phyloP scores from a whole-genome alignment of 2,113 vertebrate species.

The Daphoenositta chrysoptera region DNA sequence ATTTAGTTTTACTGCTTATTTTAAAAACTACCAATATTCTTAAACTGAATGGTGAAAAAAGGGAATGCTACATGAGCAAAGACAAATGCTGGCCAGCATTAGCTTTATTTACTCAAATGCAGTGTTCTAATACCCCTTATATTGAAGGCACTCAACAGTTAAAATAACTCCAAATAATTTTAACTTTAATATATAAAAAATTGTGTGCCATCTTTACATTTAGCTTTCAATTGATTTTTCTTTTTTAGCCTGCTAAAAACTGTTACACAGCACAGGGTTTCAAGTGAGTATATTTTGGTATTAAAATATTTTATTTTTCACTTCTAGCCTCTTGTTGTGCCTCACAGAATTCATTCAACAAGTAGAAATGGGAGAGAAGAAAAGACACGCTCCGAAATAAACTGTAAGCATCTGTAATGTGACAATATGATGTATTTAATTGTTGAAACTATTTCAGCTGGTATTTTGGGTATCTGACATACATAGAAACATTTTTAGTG shows the following conservation, averaged over 20 bases:
- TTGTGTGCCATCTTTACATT: background rate
- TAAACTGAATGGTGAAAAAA: background rate
- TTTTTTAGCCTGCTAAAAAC: background rate
- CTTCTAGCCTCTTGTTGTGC: conserved; percentile 89
- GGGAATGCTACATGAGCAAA: background rate
- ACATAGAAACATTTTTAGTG: background rate
- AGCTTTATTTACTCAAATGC: background rate
- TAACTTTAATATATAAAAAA: background rate
- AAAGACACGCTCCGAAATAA: conserved; percentile 96
- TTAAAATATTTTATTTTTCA: conserved; percentile 35
- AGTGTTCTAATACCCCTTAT: background rate
- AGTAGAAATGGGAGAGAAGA: conserved; percentile 94
- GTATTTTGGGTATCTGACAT: background rate
- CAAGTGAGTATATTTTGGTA: background rate
- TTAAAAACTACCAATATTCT: background rate
- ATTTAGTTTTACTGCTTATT: background rate
- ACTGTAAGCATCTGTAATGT: conserved; percentile 80
- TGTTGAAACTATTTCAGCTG: background rate
- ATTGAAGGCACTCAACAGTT: background rate
- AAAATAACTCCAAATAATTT: background rate
- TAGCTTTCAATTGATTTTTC: background rate
- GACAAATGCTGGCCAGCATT: background rate
- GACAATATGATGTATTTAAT: background rate
- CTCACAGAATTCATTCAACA: conserved; percentile 94
- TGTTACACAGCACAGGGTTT: background rate